phyloP scores from a whole-genome alignment of 2,888 invertebrate species.

The Acronicta aceris region DNA sequence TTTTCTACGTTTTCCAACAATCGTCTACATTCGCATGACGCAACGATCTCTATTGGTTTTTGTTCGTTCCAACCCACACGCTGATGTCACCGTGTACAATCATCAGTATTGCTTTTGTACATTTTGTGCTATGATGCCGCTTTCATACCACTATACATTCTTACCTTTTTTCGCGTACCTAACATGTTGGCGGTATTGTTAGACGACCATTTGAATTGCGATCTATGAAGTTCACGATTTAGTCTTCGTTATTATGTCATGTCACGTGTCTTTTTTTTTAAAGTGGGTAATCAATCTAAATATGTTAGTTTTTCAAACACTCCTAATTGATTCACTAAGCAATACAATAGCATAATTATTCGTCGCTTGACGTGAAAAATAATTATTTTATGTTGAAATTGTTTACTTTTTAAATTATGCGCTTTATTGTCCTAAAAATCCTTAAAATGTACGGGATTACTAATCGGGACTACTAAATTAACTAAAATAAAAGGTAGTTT shows the following conservation, averaged over 20 bases:
- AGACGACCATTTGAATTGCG: slow-evolving; percentile 11
- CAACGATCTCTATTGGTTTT: slow-evolving; percentile 68
- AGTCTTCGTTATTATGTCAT: slow-evolving; percentile 14
- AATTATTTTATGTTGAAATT: too few species aligned
- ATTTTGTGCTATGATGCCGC: slow-evolving; percentile 36
- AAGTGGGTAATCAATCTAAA: slow-evolving; percentile 3
- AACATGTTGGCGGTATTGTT: slow-evolving; percentile 22
- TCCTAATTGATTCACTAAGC: slow-evolving; percentile 10
- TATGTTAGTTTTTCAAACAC: slow-evolving; percentile 2
- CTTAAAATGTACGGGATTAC: too few species aligned
- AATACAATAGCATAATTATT: background rate
- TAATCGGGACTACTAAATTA: background rate
- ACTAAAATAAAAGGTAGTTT: slow-evolving; percentile 14
- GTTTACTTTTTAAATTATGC: too few species aligned
- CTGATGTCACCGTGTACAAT: slow-evolving; percentile 73
- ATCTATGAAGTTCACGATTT: slow-evolving; percentile 25
- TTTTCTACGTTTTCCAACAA: slow-evolving; percentile 63
- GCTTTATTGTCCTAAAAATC: too few species aligned
- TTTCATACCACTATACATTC: slow-evolving; percentile 37
- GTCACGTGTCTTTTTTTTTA: slow-evolving; percentile 9
- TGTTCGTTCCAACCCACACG: slow-evolving; percentile 69
- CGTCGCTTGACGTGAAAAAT: too few species aligned
- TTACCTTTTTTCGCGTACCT: slow-evolving; percentile 32
- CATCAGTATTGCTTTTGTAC: slow-evolving; percentile 53
- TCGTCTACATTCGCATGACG: slow-evolving; percentile 68